A percentile compares a stretch with the other conserved stretches of the same genome.
phyloP scores from a whole-genome alignment of 2,797 vertebrate species.

The Halcyon smyrnensis region DNA sequence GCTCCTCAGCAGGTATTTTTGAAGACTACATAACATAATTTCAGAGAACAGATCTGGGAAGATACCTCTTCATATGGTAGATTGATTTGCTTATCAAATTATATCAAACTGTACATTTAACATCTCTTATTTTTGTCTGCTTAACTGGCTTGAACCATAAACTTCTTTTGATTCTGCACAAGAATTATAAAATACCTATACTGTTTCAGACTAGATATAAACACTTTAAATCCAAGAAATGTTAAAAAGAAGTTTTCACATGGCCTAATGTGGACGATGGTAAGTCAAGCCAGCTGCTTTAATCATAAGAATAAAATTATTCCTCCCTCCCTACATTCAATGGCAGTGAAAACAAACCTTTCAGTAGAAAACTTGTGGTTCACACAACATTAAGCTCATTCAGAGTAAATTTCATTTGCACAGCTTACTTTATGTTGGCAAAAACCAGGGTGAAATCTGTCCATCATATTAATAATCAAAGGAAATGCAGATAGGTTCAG shows the following conservation, averaged over 20 bases:
- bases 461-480: constrained; percentile 72
- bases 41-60: neutral
- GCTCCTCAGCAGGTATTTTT: neutral
- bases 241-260: constrained; percentile 10
- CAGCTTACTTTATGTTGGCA: constrained; percentile 55
- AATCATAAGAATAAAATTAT: constrained; percentile 18
- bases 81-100: constrained; percentile 51
- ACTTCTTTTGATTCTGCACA: constrained; percentile 17
- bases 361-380: neutral
- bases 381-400: constrained; percentile 29
- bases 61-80: neutral
- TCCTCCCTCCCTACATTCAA: constrained; percentile 3
- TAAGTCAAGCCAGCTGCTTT: constrained; percentile 10
- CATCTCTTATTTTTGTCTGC: constrained; percentile 1
- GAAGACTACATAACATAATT: neutral
- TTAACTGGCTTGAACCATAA: constrained; percentile 30
- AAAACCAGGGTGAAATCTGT: constrained; percentile 50
- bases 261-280: neutral
- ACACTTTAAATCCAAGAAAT: constrained; percentile 3
- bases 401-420: constrained; percentile 50
- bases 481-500: constrained; percentile 56
- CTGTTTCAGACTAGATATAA: constrained; percentile 14
- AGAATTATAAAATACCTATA: constrained; percentile 41
- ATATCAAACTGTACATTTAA: neutral
- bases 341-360: constrained; percentile 48